A percentile compares a stretch with the other conserved stretches of the same genome.
Evolutionary conservation across 2,888 invertebrate species (phyloP).

Genomic region (Terebella lapidaria): DNA sequence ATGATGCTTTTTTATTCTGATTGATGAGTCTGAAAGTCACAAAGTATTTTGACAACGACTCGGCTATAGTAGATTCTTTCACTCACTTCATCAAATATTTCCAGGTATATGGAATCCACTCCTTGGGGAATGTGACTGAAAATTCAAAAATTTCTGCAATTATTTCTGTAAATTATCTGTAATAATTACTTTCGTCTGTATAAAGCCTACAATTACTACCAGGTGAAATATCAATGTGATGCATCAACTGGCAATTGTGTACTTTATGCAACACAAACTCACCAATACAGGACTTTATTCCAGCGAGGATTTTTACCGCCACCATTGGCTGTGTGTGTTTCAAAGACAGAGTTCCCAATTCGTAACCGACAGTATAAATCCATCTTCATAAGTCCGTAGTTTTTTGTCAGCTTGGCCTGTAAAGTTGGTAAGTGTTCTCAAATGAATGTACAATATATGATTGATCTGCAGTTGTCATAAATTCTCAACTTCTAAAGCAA

Average conservation of each 20-base stretch:
- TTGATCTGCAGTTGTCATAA: too few species aligned
- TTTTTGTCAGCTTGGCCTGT: constrained; percentile 66
- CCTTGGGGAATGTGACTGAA: constrained; percentile 78
- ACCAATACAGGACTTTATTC: constrained; percentile 93
- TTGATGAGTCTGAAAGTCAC: too few species aligned
- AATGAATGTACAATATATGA: neutral
- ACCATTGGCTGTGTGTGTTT: constrained; percentile 90
- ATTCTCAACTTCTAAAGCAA: too few species aligned
- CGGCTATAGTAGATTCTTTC: too few species aligned
- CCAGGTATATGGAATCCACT: constrained; percentile 80
- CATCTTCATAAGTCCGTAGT: constrained; percentile 92
- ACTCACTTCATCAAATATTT: constrained; percentile 95
- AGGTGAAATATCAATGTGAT: neutral
- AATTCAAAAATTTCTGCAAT: neutral
- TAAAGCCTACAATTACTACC: too few species aligned
- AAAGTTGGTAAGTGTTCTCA: neutral
- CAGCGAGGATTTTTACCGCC: constrained; percentile 92
- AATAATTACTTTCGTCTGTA: neutral
- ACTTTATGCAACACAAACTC: too few species aligned
- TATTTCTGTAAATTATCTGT: too few species aligned
- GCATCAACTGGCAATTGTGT: neutral
- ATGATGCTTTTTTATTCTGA: too few species aligned
- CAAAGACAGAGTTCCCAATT: constrained; percentile 89
- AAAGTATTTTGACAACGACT: too few species aligned
- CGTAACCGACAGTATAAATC: constrained; percentile 91